Conservation (phyloP, 2,113 vertebrate species). For the Sinocyclocheilus maitianheensis region DNA sequence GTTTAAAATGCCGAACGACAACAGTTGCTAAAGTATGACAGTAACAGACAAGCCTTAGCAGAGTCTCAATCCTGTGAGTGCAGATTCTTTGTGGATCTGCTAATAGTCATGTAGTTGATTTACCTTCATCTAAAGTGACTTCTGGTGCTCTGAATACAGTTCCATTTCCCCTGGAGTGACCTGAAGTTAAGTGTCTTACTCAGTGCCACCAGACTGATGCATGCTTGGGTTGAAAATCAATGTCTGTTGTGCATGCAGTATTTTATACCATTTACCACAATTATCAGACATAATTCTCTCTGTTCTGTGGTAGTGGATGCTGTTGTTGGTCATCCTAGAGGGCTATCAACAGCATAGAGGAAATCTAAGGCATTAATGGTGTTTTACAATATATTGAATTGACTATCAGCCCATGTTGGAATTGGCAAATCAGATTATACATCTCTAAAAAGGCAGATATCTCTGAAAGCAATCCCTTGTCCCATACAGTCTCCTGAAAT, state of each 20-base stretch:
- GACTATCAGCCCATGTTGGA: not conserved
- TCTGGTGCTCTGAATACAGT: not conserved
- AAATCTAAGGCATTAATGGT: not conserved
- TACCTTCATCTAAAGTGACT: not conserved
- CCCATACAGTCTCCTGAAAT: slow-evolving; percentile 44
- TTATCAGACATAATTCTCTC: not conserved
- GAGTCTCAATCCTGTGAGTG: not conserved
- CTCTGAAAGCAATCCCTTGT: slow-evolving; percentile 39
- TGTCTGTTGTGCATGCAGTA: not conserved
- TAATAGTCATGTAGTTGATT: not conserved
- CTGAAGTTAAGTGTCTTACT: not conserved
- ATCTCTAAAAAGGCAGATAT: slow-evolving; percentile 30
- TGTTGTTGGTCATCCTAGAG: not conserved
- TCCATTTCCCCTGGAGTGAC: not conserved
- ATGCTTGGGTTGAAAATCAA: not conserved
- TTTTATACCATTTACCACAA: not conserved
- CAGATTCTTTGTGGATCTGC: not conserved
- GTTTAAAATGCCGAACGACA: not conserved
- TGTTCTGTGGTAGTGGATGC: not conserved
- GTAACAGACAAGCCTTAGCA: not conserved
- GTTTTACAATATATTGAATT: not conserved
- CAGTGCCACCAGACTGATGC: not conserved
- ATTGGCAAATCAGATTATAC: slow-evolving; percentile 31
- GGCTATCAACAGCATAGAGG: no score
- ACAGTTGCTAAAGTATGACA: not conserved